These are phyloP conservation scores for Noctilio leporinus DNA, from an alignment of 2,113 vertebrate species.

Conservation along the genomic window DNA sequence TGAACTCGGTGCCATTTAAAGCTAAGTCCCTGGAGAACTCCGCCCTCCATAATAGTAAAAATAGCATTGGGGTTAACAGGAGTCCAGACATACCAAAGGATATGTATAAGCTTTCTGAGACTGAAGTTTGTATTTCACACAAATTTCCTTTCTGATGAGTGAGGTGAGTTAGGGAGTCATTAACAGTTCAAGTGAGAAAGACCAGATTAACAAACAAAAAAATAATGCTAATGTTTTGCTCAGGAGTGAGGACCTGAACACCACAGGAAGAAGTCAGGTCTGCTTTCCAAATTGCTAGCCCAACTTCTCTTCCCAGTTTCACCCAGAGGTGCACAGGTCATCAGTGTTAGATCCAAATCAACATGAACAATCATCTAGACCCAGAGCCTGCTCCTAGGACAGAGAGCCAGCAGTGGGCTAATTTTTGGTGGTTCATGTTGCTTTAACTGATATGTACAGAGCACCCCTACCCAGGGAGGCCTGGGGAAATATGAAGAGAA, in stretches of 20 bases:
- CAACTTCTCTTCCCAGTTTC: neutral
- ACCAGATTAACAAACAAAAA: slow-evolving; percentile 25
- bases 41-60: neutral
- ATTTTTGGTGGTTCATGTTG: neutral
- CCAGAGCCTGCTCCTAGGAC: neutral
- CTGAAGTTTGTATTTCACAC: neutral
- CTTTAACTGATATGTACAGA: neutral
- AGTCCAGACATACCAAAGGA: neutral
- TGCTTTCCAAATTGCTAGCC: neutral
- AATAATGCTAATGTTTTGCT: neutral
- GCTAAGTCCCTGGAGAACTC: neutral
- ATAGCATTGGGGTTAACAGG: neutral
- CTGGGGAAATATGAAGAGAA: neutral
- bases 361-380: neutral
- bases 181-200: neutral
- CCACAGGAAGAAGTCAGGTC: neutral
- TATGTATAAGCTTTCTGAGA: neutral
- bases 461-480: neutral
- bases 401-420: neutral
- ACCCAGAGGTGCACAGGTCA: neutral
- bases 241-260: neutral
- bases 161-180: neutral
- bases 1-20: neutral
- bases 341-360: neutral
- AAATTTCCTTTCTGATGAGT: neutral